phyloP scores from a whole-genome alignment of 1,140 invertebrate genomes.

The Melanaphis sacchari region DNA sequence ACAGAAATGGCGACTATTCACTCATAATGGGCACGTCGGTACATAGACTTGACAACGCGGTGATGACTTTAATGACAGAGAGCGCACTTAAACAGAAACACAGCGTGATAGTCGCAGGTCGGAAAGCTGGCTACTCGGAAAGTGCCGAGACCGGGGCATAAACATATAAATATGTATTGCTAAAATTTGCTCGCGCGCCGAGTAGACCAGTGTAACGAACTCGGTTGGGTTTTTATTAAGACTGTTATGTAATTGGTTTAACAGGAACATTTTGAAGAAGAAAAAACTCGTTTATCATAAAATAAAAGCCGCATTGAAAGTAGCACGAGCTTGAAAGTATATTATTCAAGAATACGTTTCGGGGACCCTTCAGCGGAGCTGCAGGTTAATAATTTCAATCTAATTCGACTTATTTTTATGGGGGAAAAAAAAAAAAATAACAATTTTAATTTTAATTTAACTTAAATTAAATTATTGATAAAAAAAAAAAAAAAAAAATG shows the following conservation, averaged over 20 bases:
- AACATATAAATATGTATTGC: neutral
- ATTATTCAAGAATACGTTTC: neutral
- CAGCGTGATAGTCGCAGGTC: neutral
- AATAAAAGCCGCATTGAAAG: neutral
- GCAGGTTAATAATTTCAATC: neutral
- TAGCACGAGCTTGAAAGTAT: neutral
- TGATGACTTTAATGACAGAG: neutral
- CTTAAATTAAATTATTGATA: neutral
- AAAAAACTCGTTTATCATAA: neutral
- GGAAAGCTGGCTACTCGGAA: neutral
- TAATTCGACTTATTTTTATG: neutral
- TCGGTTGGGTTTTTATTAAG: neutral
- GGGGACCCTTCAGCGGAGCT: neutral
- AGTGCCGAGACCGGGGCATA: neutral
- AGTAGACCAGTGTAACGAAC: neutral
- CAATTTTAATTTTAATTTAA: neutral
- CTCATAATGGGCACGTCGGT: neutral
- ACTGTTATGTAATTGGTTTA: neutral
- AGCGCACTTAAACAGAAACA: neutral
- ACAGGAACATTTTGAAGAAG: neutral
- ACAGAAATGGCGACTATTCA: conserved; percentile 3
- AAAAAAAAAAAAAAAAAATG: too few relatives aligned
- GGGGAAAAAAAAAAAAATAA: neutral
- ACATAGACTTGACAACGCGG: neutral
- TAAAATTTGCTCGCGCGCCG: neutral